Evolutionary conservation across 2,113 vertebrate species (phyloP).

Genomic region (Tetrao urogallus): DNA sequence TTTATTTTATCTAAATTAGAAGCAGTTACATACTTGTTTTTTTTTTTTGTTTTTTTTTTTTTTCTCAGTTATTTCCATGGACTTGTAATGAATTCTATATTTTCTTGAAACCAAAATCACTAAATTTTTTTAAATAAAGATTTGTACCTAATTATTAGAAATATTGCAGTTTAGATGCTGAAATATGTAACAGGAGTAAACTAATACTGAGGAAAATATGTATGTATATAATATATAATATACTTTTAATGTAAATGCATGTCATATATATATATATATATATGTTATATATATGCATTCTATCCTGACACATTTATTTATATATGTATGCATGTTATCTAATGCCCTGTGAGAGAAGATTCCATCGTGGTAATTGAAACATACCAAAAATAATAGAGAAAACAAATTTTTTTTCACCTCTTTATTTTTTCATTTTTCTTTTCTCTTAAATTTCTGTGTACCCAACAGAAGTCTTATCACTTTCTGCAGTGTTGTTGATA

Average conservation of each 20-base stretch:
- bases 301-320: not conserved
- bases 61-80: not conserved
- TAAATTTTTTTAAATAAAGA: not conserved
- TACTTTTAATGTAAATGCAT: not conserved
- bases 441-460: not conserved
- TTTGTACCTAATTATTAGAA: not conserved
- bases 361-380: not conserved
- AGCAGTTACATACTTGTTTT: not conserved
- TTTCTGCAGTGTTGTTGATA: not conserved
- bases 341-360: not conserved
- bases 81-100: not conserved
- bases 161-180: not conserved
- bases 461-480: not conserved
- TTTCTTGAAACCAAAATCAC: not conserved
- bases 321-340: not conserved
- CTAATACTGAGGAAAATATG: not conserved
- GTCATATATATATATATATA: not conserved
- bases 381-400: not conserved
- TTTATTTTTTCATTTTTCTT: not conserved
- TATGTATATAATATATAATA: not conserved
- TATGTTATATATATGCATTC: not conserved
- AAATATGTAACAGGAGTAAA: not conserved
- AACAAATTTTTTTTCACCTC: not conserved
- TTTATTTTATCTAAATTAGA: not conserved
- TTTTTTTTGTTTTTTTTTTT: not conserved